A percentile compares a stretch with the other conserved stretches of the same genome.
Conservation (phyloP, 1,140 invertebrate genomes). For the Diabrotica undecimpunctata region DNA sequence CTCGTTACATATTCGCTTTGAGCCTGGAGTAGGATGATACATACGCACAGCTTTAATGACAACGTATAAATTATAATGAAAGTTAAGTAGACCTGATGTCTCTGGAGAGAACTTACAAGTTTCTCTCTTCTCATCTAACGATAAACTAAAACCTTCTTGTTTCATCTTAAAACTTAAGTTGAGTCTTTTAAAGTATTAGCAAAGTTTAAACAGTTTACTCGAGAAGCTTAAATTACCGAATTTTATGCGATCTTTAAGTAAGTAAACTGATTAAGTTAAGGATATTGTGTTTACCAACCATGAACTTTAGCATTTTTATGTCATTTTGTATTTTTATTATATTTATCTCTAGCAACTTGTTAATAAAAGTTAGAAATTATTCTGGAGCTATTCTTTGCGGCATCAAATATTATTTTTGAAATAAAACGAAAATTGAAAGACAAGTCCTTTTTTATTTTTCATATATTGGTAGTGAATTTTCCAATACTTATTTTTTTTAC, state of each 20-base stretch:
- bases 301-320: too few species aligned
- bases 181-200: constrained; percentile 2
- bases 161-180: not conserved
- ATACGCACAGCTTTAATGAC: not conserved
- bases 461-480: too few species aligned
- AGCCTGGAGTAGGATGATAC: not conserved
- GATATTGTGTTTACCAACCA: too few species aligned
- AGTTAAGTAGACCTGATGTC: not conserved
- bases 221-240: not conserved
- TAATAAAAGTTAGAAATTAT: too few species aligned
- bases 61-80: constrained; percentile 3
- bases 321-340: too few species aligned
- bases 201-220: not conserved
- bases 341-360: too few species aligned
- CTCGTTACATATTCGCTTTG: constrained; percentile 2
- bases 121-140: not conserved
- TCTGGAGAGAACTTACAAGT: not conserved
- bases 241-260: not conserved
- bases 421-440: too few species aligned
- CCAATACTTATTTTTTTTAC: too few species aligned
- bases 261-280: too few species aligned
- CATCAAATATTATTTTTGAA: too few species aligned
- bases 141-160: not conserved
- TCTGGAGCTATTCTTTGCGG: too few species aligned
- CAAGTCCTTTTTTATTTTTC: too few species aligned